phyloP scores from a whole-genome alignment of 2,113 vertebrate species.

The Cyrtonyx montezumae region DNA sequence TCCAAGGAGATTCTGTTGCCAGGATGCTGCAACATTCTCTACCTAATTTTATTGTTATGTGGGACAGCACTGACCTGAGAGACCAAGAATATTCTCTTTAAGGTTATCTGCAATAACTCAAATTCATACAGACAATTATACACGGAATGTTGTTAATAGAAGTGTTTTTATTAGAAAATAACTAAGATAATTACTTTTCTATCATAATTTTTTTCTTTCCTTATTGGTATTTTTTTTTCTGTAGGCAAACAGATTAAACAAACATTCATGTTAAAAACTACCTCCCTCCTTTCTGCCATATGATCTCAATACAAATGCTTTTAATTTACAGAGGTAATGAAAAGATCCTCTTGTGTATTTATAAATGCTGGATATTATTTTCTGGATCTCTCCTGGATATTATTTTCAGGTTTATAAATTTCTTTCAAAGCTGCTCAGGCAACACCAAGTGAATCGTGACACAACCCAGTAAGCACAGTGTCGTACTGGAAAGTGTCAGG shows the following conservation, averaged over 20 bases:
- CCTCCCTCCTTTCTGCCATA: not conserved
- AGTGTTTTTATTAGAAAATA: not conserved
- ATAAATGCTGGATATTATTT: not conserved
- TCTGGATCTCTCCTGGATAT: not conserved
- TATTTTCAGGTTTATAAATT: constrained; percentile 5
- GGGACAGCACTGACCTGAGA: not conserved
- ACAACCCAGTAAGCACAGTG: not conserved
- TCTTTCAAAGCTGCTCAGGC: not conserved
- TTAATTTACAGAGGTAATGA: constrained; percentile 25
- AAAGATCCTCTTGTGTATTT: not conserved
- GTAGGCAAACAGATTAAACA: not conserved
- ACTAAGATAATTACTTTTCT: not conserved
- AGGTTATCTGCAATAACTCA: not conserved
- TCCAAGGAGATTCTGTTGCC: not conserved
- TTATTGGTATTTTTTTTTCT: not conserved
- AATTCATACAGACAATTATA: not conserved
- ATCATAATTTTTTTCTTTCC: not conserved
- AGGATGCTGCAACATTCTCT: not conserved
- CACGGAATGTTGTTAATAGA: not conserved
- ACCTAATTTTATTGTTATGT: not conserved
- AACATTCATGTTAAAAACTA: not conserved
- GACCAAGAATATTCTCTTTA: not conserved
- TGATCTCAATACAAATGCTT: not conserved
- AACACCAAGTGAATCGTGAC: not conserved
- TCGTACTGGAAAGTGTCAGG: not conserved